These are phyloP conservation scores for Calephelis perditalis DNA, from an alignment of 2,888 invertebrate species.

Conservation along the genomic window DNA sequence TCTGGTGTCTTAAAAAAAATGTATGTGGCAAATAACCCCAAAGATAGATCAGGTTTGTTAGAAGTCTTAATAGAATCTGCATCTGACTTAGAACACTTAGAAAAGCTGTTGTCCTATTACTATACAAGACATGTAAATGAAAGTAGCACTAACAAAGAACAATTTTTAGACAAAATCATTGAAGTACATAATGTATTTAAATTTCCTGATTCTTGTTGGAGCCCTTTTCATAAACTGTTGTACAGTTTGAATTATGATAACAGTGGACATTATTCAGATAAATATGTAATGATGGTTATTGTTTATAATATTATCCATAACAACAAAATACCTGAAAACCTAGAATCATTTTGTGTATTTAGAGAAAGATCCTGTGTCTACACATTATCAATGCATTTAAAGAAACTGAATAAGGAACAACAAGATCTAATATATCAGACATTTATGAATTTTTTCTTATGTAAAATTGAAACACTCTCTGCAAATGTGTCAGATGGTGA, in stretches of 20 bases:
- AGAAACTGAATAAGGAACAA: constrained; percentile 32
- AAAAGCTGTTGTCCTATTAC: constrained; percentile 43
- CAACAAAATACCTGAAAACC: constrained; percentile 35
- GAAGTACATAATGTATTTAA: constrained; percentile 39
- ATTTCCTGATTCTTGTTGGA: constrained; percentile 46
- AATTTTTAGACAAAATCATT: constrained; percentile 39
- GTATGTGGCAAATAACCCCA: constrained; percentile 33
- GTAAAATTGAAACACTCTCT: constrained; percentile 33
- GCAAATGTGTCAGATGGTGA: constrained; percentile 28
- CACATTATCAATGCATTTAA: constrained; percentile 19
- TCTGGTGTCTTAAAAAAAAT: constrained; percentile 40
- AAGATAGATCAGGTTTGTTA: constrained; percentile 38
- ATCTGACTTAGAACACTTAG: constrained; percentile 40
- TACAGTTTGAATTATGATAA: constrained; percentile 43
- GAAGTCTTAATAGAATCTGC: constrained; percentile 38
- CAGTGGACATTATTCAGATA: constrained; percentile 24
- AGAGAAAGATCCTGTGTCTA: constrained; percentile 20
- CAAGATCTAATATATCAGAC: constrained; percentile 33
- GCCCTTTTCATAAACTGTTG: constrained; percentile 43
- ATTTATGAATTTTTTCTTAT: constrained; percentile 34
- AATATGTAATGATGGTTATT: constrained; percentile 36
- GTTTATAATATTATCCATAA: constrained; percentile 42
- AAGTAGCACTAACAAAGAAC: constrained; percentile 33
- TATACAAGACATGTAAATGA: constrained; percentile 50
- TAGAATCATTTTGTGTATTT: constrained; percentile 30